Conservation (phyloP, 2,113 vertebrate species). For the Oostethus manadensis region DNA sequence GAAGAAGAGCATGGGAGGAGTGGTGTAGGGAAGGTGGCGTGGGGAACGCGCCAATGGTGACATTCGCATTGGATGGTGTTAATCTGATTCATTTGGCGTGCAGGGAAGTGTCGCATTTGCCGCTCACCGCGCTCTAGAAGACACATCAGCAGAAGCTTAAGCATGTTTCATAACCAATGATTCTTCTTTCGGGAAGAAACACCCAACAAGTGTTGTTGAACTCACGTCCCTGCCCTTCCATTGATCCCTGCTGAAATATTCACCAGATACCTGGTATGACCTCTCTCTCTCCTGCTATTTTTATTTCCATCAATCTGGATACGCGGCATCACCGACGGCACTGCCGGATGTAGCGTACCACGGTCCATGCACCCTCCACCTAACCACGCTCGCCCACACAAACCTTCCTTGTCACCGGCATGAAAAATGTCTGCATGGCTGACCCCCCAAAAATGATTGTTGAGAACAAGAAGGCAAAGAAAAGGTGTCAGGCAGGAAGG, state of each 20-base stretch:
- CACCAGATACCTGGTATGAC: background rate
- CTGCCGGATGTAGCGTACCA: too few relatives aligned
- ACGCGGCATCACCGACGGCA: too few relatives aligned
- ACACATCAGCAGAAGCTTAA: background rate
- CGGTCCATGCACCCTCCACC: constrained; percentile 47
- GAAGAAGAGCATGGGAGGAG: background rate
- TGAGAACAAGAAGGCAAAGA: constrained; percentile 67
- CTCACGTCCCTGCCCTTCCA: background rate
- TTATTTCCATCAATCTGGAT: background rate
- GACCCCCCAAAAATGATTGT: constrained; percentile 83
- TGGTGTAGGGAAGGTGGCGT: constrained; percentile 59
- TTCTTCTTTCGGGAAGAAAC: too few relatives aligned
- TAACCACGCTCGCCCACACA: constrained; percentile 44
- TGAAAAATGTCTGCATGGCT: constrained; percentile 82
- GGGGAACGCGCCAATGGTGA: constrained; percentile 81
- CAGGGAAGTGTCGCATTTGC: constrained; percentile 79
- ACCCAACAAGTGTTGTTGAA: background rate
- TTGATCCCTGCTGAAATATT: background rate
- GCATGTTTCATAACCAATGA: too few relatives aligned
- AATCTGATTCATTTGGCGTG: constrained; percentile 85
- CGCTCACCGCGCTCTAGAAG: constrained; percentile 30
- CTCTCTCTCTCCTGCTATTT: too few relatives aligned
- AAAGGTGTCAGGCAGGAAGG: constrained; percentile 32
- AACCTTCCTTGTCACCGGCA: constrained; percentile 75
- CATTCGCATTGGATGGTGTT: constrained; percentile 88